Conservation (phyloP, 2,888 invertebrate genomes). For the Cephus pygmeus region DNA sequence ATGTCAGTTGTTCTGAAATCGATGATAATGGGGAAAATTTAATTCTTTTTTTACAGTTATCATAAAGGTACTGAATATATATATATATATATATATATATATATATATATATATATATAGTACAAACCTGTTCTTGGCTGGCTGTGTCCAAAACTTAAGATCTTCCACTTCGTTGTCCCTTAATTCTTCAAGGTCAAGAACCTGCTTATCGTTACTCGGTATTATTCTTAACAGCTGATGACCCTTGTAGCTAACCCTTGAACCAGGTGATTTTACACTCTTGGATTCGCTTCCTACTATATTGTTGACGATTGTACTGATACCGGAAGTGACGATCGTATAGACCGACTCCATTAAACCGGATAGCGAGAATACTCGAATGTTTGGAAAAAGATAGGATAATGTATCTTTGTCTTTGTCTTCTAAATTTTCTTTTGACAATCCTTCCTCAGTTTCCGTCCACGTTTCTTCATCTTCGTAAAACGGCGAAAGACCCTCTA, state of each 20-base stretch:
- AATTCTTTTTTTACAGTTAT: neutral
- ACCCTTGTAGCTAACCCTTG: constrained; percentile 68
- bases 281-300: constrained; percentile 50
- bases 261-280: constrained; percentile 27
- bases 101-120: no score
- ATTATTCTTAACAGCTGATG: constrained; percentile 69
- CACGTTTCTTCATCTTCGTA: no score
- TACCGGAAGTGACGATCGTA: constrained; percentile 44
- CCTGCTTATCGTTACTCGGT: constrained; percentile 64
- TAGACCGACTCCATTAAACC: constrained; percentile 52
- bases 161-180: constrained; percentile 67
- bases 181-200: constrained; percentile 65
- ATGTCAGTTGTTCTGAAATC: constrained; percentile 72
- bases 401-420: constrained; percentile 10
- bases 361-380: constrained; percentile 48
- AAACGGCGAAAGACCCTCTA: no score
- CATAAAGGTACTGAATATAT: neutral
- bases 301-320: constrained; percentile 48
- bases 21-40: neutral
- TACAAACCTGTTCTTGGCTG: constrained; percentile 64
- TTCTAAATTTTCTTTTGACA: constrained; percentile 1
- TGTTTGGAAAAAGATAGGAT: neutral
- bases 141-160: constrained; percentile 73
- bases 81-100: neutral
- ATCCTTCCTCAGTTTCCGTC: neutral